These are phyloP conservation scores for Tethya wilhelma DNA, from an alignment of 37 sponge, comb jelly and placozoan genomes.

Conservation along the genomic window DNA sequence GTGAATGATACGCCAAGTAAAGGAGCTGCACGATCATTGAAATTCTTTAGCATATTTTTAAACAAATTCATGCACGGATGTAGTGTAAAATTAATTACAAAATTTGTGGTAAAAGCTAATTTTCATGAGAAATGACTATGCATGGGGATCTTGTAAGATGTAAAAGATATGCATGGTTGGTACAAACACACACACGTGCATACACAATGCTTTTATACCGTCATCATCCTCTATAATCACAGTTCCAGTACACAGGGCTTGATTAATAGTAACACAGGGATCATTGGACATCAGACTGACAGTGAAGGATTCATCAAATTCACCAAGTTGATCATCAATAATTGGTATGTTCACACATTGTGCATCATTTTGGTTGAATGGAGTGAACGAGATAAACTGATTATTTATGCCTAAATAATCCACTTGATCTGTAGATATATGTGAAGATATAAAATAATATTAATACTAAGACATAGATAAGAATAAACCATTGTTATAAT, in stretches of 20 bases:
- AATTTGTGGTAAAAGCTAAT: too few species aligned
- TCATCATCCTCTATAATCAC: slow-evolving; percentile 27
- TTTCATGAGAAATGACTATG: neutral
- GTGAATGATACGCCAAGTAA: too few species aligned
- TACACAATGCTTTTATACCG: too few species aligned
- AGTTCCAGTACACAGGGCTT: neutral
- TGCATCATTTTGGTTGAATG: neutral
- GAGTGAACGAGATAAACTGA: neutral
- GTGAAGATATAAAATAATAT: too few species aligned
- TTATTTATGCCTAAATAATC: neutral
- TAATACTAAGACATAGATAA: too few species aligned
- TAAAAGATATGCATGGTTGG: too few species aligned
- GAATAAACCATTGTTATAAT: too few species aligned
- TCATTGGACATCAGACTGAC: neutral
- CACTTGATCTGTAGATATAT: neutral
- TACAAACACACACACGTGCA: too few species aligned
- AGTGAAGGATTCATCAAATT: neutral
- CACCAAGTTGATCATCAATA: slow-evolving; percentile 12
- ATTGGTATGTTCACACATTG: neutral
- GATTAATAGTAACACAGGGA: neutral
- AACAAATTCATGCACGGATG: too few species aligned
- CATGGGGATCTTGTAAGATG: neutral
- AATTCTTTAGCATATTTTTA: too few species aligned
- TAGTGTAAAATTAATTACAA: too few species aligned
- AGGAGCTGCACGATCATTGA: too few species aligned